Evolutionary conservation across 2,888 invertebrate species (phyloP), one percentile per base, ranked within the genome.

Genomic region (Meganola albula): DNA sequence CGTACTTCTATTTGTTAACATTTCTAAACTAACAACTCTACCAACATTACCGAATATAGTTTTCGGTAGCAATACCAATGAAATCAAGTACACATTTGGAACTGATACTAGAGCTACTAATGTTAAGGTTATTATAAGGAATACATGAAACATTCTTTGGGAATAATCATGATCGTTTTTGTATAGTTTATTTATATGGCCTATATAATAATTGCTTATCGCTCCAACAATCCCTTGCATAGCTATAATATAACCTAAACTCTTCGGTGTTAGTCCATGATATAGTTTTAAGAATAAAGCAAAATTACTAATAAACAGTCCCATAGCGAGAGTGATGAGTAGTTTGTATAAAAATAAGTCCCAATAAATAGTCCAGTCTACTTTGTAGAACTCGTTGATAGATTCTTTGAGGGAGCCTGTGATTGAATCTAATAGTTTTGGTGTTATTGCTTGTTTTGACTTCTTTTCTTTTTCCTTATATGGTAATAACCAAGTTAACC

Each of bases 191-290:
- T 74, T 83, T 6, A 88, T 66, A 38, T 68, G 62, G 12, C 74
- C 72, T 22, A 86, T 67, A 12, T 73, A 73, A 37, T 86, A 77
- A 25, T 84, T 82, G 10, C 82, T 72, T 6, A 76, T 34, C 1
- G 85, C 72, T 4, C 84, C 80, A 1, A 84, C 56, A 1, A 74
- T 59, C 33, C 85, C 87, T 49, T 88, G 82, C 24, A 87, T 76
- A 2, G 88, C 85, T 31, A 88, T 82, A 2, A 84, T 80, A 43
- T 88, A 89, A 0, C 89, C 88, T n/a, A 87, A 63, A 39, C 73
- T 58, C 38, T 74, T 74, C 2, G 85, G 83, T 6, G 85, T 70
- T n/a, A 87, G 55, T 2, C 68, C 43, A 40, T 79, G 87, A 26
- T 72, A 69, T 31, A 79, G 80, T 48, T 72, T 76, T 3, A 89